phyloP scores from a whole-genome alignment of 2,888 invertebrate genomes.

The Sphaerophoria rueppellii region DNA sequence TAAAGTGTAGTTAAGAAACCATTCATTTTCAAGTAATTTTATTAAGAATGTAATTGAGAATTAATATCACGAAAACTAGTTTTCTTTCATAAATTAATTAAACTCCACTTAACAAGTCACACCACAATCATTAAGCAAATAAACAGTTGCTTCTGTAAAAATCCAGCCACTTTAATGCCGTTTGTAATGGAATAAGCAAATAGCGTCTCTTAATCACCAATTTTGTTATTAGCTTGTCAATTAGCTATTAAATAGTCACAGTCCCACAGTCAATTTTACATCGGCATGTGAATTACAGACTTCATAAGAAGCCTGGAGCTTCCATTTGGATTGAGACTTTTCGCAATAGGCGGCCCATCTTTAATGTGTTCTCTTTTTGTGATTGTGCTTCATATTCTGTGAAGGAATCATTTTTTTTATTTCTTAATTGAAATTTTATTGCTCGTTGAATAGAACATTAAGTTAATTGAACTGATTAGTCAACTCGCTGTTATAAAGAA shows the following conservation, averaged over 20 bases:
- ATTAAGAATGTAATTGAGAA: too few species aligned
- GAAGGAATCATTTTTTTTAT: not conserved
- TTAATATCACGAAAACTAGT: too few species aligned
- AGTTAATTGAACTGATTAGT: conserved; percentile 49
- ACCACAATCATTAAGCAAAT: not conserved
- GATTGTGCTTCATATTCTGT: not conserved
- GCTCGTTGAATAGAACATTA: conserved; percentile 29
- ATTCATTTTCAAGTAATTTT: too few species aligned
- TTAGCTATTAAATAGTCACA: conserved; percentile 30
- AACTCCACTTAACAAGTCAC: not conserved
- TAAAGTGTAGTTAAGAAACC: too few species aligned
- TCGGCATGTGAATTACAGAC: too few species aligned
- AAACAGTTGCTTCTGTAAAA: not conserved
- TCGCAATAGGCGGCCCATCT: not conserved
- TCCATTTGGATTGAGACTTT: too few species aligned
- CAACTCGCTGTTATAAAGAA: too few species aligned
- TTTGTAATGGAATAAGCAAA: conserved; percentile 13
- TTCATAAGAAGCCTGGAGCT: too few species aligned
- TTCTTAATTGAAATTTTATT: conserved; percentile 9
- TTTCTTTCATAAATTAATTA: not conserved
- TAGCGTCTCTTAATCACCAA: conserved; percentile 35
- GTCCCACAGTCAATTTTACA: too few species aligned
- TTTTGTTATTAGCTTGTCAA: conserved; percentile 41
- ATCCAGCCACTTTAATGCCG: not conserved
- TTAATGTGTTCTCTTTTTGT: not conserved